Conservation (phyloP, 1,140 invertebrate genomes). For the Megalopta genalis region DNA sequence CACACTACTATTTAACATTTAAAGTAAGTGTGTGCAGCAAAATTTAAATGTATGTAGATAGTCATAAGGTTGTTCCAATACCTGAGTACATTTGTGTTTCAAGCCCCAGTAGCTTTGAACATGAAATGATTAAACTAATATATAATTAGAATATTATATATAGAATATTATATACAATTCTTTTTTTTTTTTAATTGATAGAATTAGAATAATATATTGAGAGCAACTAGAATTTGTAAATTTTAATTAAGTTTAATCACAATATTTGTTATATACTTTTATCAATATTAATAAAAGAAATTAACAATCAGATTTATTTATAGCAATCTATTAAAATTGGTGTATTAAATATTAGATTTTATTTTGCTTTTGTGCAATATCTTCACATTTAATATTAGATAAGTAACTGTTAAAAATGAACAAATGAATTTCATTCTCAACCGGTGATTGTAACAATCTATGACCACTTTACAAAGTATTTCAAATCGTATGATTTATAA, state of each 20-base stretch:
- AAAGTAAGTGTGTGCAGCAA: conserved; percentile 28
- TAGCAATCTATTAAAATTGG: conserved; percentile 6
- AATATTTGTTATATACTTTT: conserved; percentile 19
- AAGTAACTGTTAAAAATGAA: conserved; percentile 20
- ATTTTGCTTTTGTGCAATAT: conserved; percentile 36
- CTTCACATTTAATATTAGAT: conserved; percentile 10
- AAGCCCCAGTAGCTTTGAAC: neutral
- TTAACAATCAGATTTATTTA: conserved; percentile 8
- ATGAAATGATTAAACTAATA: conserved; percentile 2
- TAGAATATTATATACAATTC: conserved; percentile 15
- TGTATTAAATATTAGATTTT: neutral
- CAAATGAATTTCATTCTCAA: conserved; percentile 3
- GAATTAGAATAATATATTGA: conserved; percentile 15
- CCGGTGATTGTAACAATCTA: conserved; percentile 55
- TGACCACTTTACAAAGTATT: conserved; percentile 49
- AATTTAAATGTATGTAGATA: conserved; percentile 36
- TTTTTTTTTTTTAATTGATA: conserved; percentile 15
- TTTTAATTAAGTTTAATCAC: neutral
- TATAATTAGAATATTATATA: conserved; percentile 12
- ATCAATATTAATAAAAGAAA: neutral
- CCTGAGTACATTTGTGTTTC: conserved; percentile 41
- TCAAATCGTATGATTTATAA: conserved; percentile 48
- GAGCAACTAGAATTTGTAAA: neutral
- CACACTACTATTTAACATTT: conserved; percentile 45
- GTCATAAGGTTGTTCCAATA: conserved; percentile 57